Conservation (phyloP, 2,797 vertebrate species). For the Nyctalus aviator region DNA sequence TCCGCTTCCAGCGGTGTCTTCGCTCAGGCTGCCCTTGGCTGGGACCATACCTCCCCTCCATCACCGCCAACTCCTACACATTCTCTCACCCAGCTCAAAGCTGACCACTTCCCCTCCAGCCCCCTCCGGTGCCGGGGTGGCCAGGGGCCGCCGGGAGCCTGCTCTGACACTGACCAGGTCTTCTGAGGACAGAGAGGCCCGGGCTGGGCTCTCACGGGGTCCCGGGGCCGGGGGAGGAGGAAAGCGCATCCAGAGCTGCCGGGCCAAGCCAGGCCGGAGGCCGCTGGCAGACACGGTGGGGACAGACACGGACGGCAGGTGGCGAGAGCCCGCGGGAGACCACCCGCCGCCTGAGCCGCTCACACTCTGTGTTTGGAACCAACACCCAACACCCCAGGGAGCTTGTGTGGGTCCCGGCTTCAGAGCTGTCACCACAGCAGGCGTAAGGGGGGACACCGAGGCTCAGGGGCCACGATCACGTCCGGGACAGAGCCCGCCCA, state of each 20-base stretch:
- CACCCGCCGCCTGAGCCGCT: neutral
- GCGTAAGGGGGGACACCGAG: neutral
- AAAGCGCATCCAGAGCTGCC: neutral
- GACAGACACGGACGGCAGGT: fast-evolving
- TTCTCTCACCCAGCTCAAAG: neutral
- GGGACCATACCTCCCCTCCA: no score
- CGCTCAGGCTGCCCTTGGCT: neutral
- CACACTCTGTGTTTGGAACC: no score
- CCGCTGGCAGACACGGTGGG: fast-evolving
- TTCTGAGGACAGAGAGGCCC: neutral
- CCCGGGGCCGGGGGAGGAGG: neutral
- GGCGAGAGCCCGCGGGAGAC: fast-evolving
- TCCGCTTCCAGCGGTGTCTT: neutral
- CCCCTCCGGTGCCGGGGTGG: neutral
- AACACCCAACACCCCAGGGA: no score
- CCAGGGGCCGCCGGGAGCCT: no score
- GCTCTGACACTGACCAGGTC: neutral
- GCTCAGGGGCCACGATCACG: no score
- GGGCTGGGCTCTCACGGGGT: neutral
- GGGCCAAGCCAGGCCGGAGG: neutral
- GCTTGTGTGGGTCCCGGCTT: neutral
- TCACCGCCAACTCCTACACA: neutral
- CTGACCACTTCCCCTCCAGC: neutral
- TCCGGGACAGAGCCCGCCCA: neutral
- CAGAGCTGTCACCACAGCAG: neutral